Evolutionary conservation across 1,140 invertebrate genomes (phyloP).

Genomic region (Centruroides vittatus): DNA sequence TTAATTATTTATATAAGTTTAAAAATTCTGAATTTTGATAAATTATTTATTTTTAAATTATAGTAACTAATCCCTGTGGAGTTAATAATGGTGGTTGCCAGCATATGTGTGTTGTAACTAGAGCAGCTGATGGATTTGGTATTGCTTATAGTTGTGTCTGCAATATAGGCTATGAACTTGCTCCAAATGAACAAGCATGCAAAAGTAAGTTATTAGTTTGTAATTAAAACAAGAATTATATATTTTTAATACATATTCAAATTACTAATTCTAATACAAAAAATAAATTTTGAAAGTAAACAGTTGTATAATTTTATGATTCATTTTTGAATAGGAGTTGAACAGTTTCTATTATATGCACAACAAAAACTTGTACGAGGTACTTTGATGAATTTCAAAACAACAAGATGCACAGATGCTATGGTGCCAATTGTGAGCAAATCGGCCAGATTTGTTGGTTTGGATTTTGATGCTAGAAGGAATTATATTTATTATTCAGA

Average conservation of each 20-base stretch:
- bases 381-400: constrained; percentile 73
- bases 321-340: no score
- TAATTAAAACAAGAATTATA: constrained; percentile 16
- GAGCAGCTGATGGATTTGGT: constrained; percentile 50
- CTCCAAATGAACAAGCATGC: constrained; percentile 63
- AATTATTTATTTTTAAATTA: constrained; percentile 10
- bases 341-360: constrained; percentile 79
- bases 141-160: constrained; percentile 89
- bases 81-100: constrained; percentile 80
- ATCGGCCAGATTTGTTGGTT: constrained; percentile 84
- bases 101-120: constrained; percentile 89
- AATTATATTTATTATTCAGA: constrained; percentile 94
- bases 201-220: constrained; percentile 36
- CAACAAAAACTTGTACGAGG: constrained; percentile 95
- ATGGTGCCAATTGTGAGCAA: constrained; percentile 65
- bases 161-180: constrained; percentile 69
- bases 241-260: no score
- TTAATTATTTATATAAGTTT: not conserved
- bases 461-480: constrained; percentile 86
- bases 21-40: not conserved
- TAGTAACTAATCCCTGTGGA: constrained; percentile 73
- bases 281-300: no score
- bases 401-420: constrained; percentile 83
- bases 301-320: no score
- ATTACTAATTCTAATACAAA: no score